These are phyloP conservation scores for Apogon hyalosoma DNA, from an alignment of 2,797 vertebrate genomes.

Conservation along the genomic window DNA sequence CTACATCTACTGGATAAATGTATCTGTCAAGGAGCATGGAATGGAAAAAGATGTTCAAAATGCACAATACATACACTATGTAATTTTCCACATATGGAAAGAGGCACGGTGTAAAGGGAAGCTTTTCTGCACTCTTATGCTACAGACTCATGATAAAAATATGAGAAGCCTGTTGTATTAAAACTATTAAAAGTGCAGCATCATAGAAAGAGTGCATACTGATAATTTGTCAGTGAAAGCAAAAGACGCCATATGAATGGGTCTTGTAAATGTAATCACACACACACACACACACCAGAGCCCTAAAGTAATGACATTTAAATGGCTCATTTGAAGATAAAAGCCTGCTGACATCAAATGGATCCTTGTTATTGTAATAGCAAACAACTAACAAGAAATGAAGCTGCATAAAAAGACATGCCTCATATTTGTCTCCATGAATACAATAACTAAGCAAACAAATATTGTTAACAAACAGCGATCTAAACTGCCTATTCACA, in stretches of 20 bases:
- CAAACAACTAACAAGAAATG: constrained; percentile 75
- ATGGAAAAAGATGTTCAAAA: too few relatives aligned
- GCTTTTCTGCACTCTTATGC: not conserved
- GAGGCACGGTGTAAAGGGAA: too few relatives aligned
- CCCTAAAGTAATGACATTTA: constrained; percentile 79
- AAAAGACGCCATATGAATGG: constrained; percentile 70
- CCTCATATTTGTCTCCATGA: constrained; percentile 66
- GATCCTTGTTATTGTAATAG: constrained; percentile 77
- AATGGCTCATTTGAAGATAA: constrained; percentile 82
- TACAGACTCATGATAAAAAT: constrained; percentile 3
- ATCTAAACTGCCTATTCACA: constrained; percentile 73
- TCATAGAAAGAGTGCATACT: constrained; percentile 37
- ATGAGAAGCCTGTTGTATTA: constrained; percentile 53
- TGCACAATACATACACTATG: too few relatives aligned
- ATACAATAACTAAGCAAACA: constrained; percentile 72
- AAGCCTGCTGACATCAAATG: constrained; percentile 77
- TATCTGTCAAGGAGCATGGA: too few relatives aligned
- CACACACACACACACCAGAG: constrained; percentile 23
- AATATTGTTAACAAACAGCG: constrained; percentile 71
- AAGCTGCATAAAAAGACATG: constrained; percentile 68
- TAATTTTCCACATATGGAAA: too few relatives aligned
- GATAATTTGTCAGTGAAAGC: constrained; percentile 64
- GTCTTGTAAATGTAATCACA: constrained; percentile 66
- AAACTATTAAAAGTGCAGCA: constrained; percentile 51
- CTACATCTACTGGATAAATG: too few relatives aligned